Evolutionary conservation across 2,797 vertebrate genomes (phyloP), one percentile per base, ranked within the genome.

Genomic region (Esox lucius): DNA sequence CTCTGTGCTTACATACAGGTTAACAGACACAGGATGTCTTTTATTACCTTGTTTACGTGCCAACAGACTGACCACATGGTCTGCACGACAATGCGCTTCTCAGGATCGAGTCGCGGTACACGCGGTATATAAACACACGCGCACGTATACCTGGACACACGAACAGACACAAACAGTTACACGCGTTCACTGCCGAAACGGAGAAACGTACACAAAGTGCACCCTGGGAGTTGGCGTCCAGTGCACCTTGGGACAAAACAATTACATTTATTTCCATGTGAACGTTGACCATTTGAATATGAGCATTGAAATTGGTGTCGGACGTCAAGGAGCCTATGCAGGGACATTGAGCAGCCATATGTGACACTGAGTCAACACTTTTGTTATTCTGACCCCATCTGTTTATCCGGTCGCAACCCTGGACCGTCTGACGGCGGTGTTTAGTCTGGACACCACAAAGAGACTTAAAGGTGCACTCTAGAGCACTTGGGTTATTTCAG

Each of bases 251-350:
- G 65, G 26, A 49, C 6, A 1, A 53, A 28, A 51, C 83, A 87
- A 81, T 73, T 67, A 26, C 2, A 22, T 24, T 71, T 78, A 26
- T 78, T 84, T 61, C 85, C 68, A 78, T 76, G 73, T 74, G 75
- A 82, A 67, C 64, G 66, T 77, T 2, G 71, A 62, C 69, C 7
- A 79, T 87, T 76, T 83, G 67, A 84, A 83, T 81, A 78, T 73
- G 51, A 84, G 79, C 62, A 0, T 51, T 76, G 39, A 35, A 6
- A 65, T 72, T 72, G 64, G 46, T 66, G 24, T 80, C 15, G 22
- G 68, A 9, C 26, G 46, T 70, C 17, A 70, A 70, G 16, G 68
- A 49, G 3, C 46, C 24, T 59, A 1, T 56, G 7, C 62, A 64
- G 11, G 24, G 68, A 46, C 12, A n/a, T 15, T 33, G 59, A 81